A percentile compares a stretch with the other conserved stretches of the same genome.
Conservation (phyloP, 2,888 invertebrate species). For the Tachystola acroxantha region DNA sequence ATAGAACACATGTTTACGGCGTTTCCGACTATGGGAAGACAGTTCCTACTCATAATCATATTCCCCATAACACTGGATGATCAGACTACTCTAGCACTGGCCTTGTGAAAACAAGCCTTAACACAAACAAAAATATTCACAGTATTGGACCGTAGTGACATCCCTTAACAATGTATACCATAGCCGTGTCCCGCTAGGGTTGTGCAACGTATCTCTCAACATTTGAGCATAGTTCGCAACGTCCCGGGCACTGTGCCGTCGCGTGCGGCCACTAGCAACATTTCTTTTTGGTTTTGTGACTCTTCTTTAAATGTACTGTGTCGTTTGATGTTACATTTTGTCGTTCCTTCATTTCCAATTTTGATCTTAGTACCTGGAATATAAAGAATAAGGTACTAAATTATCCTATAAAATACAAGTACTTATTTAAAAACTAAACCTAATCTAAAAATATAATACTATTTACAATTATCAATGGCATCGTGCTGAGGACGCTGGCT, state of each 20-base stretch:
- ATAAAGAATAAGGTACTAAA: not conserved
- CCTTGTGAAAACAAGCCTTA: slow-evolving; percentile 1
- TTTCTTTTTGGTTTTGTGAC: slow-evolving; percentile 80
- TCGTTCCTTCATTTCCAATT: slow-evolving; percentile 88
- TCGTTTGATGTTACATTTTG: slow-evolving; percentile 83
- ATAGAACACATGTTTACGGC: too few species aligned
- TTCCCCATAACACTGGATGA: too few species aligned
- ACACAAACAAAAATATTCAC: slow-evolving; percentile 18
- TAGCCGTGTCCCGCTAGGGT: slow-evolving; percentile 42
- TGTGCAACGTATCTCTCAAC: slow-evolving; percentile 59
- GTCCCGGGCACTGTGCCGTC: slow-evolving; percentile 53
- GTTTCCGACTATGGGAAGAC: too few species aligned
- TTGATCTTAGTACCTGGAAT: slow-evolving; percentile 90
- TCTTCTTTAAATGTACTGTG: slow-evolving; percentile 85
- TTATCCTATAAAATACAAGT: too few species aligned
- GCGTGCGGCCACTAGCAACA: slow-evolving; percentile 72
- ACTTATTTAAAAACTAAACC: too few species aligned
- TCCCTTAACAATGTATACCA: slow-evolving; percentile 9
- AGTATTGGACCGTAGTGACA: slow-evolving; percentile 17
- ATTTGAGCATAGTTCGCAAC: slow-evolving; percentile 69
- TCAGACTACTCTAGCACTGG: too few species aligned
- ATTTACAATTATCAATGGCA: too few species aligned
- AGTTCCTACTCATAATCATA: too few species aligned
- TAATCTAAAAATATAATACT: too few species aligned
- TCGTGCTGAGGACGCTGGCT: too few species aligned